A percentile compares a stretch with the other conserved stretches of the same genome.
phyloP scores from a whole-genome alignment of 2,113 vertebrate genomes.

The Brachionichthys hirsutus region DNA sequence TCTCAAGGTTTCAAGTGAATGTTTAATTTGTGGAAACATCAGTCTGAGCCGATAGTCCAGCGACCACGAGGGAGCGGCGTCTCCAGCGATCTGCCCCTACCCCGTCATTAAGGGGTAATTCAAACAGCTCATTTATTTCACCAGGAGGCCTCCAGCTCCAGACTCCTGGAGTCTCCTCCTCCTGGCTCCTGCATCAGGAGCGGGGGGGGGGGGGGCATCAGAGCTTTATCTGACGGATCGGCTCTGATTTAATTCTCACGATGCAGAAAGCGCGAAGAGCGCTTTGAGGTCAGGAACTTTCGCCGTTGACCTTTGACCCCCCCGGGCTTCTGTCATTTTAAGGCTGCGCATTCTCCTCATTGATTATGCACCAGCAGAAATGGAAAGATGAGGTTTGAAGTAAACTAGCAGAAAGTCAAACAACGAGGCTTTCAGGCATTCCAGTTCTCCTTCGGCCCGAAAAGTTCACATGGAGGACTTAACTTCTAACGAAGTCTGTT shows the following conservation, averaged over 20 bases:
- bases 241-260: too few species aligned
- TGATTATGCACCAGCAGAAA: too few species aligned
- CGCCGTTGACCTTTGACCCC: too few species aligned
- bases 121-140: slow-evolving; percentile 60
- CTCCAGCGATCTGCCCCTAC: slow-evolving; percentile 58
- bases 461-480: not conserved
- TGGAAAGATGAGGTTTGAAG: too few species aligned
- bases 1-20: slow-evolving; percentile 63
- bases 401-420: too few species aligned
- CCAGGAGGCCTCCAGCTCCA: slow-evolving; percentile 36
- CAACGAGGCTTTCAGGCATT: too few species aligned
- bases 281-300: too few species aligned
- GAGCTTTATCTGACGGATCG: slow-evolving; percentile 1
- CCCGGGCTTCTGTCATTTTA: too few species aligned
- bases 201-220: not conserved
- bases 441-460: too few species aligned
- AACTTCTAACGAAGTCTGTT: not conserved
- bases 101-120: slow-evolving; percentile 66
- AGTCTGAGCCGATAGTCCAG: slow-evolving; percentile 49
- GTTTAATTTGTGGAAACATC: slow-evolving; percentile 69
- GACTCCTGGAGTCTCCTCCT: slow-evolving; percentile 18
- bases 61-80: slow-evolving; percentile 58
- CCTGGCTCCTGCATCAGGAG: slow-evolving; percentile 5
- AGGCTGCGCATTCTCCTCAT: too few species aligned
- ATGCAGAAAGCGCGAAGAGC: too few species aligned